Conservation (phyloP, 2,888 invertebrate species). For the Drosophila putrida region DNA sequence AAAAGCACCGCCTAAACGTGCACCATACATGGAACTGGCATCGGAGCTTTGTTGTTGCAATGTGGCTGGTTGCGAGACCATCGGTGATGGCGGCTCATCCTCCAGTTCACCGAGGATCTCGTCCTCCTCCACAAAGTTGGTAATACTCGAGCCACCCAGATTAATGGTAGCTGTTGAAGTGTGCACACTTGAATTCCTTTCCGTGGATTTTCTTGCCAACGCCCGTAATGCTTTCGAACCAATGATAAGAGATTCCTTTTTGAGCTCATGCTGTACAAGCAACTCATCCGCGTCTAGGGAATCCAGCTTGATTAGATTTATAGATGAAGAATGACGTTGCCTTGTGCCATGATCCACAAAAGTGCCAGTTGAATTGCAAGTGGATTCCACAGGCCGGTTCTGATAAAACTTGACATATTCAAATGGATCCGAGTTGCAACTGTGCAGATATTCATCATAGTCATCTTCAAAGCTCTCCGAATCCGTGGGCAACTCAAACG, state of each 20-base stretch:
- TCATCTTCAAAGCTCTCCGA: slow-evolving; percentile 86
- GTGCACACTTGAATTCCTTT: slow-evolving; percentile 83
- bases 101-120: slow-evolving; percentile 2
- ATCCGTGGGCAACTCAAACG: slow-evolving; percentile 86
- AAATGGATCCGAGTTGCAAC: slow-evolving; percentile 87
- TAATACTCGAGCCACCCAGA: slow-evolving; percentile 69
- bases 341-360: slow-evolving; percentile 86
- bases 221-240: slow-evolving; percentile 83
- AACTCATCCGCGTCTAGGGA: slow-evolving; percentile 63
- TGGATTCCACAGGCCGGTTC: slow-evolving; percentile 83
- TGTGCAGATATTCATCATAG: slow-evolving; percentile 76
- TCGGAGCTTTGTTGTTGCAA: slow-evolving; percentile 87
- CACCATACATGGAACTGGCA: slow-evolving; percentile 87
- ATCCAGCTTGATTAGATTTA: slow-evolving; percentile 82
- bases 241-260: slow-evolving; percentile 84
- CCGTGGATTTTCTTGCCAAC: slow-evolving; percentile 79
- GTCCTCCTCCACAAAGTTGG: slow-evolving; percentile 64
- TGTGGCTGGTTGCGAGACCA: slow-evolving; percentile 18
- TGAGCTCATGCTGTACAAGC: slow-evolving; percentile 52
- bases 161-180: slow-evolving; percentile 86
- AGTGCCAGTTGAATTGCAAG: slow-evolving; percentile 85
- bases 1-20: slow-evolving; percentile 86
- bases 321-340: slow-evolving; percentile 77
- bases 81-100: neutral
- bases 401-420: slow-evolving; percentile 90